Evolutionary conservation across 2,797 vertebrate species (phyloP), one percentile per base, ranked within the genome.

Genomic region (Gephyroberyx darwinii): DNA sequence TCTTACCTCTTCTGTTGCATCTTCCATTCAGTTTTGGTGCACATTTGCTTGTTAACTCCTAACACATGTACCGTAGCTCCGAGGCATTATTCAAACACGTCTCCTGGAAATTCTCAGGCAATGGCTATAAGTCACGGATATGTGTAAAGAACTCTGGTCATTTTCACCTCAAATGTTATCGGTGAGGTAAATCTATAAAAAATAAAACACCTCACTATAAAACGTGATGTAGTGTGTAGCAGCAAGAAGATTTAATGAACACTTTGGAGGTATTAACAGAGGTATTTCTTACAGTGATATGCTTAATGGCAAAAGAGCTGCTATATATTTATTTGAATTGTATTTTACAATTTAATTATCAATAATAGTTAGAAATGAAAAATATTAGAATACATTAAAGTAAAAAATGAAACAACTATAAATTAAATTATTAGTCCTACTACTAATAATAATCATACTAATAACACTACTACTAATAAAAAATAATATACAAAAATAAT

Each of bases 91-190:
- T 95, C 92, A 94, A 94, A 94, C 90, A 87, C 85, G 82, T 65
- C 91, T 93, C 89, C 89, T 89, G 91, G 90, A 92, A 84, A 81
- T 92, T 93, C 82, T 69, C 74, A 92, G 90, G 88, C 95, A 93
- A 94, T 88, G 84, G 86, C 75, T 90, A 92, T 90, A 93, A 93
- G 90, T 89, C 87, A 88, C 83, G 76, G 91, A 94, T 94, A 93
- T 33, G 92, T 93, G 93, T 92, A 94, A 95, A 93, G 89, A 93
- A 93, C 89, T 87, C 73, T 73, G 74, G 67, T 86, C 93, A 91
- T 93, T 95, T 94, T 94, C 93, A 94, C 93, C 90, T 93, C 80
- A 88, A 91, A 91, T 91, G 88, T 90, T 94, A 92, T 94, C 91
- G 92, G 88, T 2, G 1, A 89, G 75, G 85, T 82, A 26, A 26